Conservation (phyloP, 2,113 vertebrate genomes). For the Gymnocephalus cernua region DNA sequence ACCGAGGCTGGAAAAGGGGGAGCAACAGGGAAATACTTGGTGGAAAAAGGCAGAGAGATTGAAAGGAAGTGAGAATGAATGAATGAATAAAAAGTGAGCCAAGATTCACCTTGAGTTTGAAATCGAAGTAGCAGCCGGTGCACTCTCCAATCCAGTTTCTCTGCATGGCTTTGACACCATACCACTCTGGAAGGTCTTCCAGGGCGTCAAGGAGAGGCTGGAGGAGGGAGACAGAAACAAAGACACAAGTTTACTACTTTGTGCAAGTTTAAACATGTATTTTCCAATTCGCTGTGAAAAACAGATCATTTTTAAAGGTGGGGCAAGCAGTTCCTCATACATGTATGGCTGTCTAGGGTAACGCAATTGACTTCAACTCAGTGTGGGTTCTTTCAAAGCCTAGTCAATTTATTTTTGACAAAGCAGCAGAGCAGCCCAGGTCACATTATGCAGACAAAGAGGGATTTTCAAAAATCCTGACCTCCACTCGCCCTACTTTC, state of each 20-base stretch:
- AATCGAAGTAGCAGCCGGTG: conserved; percentile 92
- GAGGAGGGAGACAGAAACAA: conserved; percentile 26
- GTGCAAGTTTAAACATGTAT: conserved; percentile 34
- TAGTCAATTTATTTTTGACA: conserved; percentile 66
- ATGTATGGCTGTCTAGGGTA: conserved; percentile 32
- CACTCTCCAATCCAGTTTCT: conserved; percentile 98
- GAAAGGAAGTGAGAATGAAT: conserved; percentile 44
- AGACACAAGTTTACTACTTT: conserved; percentile 31
- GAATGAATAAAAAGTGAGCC: conserved; percentile 46
- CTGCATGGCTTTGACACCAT: conserved; percentile 97
- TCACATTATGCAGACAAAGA: conserved; percentile 67
- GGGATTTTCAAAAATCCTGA: conserved; percentile 67
- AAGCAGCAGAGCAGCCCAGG: conserved; percentile 47
- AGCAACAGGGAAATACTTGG: conserved; percentile 13
- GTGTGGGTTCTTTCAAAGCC: conserved; percentile 42
- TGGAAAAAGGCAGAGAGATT: conserved; percentile 13
- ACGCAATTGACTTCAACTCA: conserved; percentile 49
- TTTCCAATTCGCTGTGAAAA: conserved; percentile 27
- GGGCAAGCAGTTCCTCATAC: conserved; percentile 18
- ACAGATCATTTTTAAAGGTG: background rate
- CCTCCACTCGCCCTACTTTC: conserved; percentile 54
- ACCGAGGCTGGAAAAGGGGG: background rate
- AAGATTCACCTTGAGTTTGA: conserved; percentile 90
- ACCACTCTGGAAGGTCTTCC: conserved; percentile 94
- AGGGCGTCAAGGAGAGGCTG: conserved; percentile 92